Conservation (phyloP, 2,797 vertebrate species). For the Varecia variegata region DNA sequence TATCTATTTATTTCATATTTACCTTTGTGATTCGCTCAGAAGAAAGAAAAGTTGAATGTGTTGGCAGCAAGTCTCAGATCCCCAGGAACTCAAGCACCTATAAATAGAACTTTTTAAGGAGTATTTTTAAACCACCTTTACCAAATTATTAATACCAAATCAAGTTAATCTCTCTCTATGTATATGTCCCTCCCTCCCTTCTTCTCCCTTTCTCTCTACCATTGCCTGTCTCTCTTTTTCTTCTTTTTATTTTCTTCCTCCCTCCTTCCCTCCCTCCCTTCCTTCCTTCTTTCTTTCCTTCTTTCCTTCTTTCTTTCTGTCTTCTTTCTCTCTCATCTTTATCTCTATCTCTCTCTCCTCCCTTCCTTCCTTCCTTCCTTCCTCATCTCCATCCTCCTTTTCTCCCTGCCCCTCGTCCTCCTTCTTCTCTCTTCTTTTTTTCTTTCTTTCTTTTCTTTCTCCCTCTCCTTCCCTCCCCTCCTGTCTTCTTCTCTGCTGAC, state of each 20-base stretch:
- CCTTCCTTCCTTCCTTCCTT: not conserved
- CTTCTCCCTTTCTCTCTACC: not conserved
- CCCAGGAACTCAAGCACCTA: constrained; percentile 41
- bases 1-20: constrained; percentile 56
- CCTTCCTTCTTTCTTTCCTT: rapidly evolving
- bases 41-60: constrained; percentile 37
- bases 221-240: not conserved
- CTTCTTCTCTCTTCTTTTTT: rapidly evolving
- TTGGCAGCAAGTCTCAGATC: constrained; percentile 60
- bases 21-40: constrained; percentile 42
- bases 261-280: not conserved
- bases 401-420: not conserved
- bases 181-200: not conserved
- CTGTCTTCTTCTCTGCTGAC: not conserved
- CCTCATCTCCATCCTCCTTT: rapidly evolving
- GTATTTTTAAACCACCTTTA: constrained; percentile 16
- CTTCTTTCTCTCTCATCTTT: too few relatives aligned
- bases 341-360: not conserved
- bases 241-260: not conserved
- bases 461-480: not conserved
- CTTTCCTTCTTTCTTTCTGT: too few relatives aligned
- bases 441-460: not conserved
- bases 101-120: constrained; percentile 64
- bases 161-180: constrained; percentile 33
- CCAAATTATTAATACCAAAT: constrained; percentile 53